Conservation (phyloP, 2,113 vertebrate genomes). For the Urocitellus parryii region DNA sequence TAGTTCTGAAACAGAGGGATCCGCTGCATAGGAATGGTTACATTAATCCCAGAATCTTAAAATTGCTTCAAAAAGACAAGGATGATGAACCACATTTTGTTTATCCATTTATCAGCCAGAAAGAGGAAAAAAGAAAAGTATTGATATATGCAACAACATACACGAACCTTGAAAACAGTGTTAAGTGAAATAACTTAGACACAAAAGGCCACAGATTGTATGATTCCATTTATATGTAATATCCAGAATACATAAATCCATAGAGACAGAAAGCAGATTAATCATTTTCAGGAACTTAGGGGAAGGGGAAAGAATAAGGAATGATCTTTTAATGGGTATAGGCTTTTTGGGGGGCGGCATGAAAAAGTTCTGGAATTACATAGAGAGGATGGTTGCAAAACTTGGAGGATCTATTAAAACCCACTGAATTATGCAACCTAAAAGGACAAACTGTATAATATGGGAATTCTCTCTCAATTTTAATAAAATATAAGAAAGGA, state of each 20-base stretch:
- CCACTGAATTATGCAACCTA: neutral
- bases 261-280: neutral
- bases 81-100: neutral
- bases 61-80: neutral
- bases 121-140: neutral
- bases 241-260: neutral
- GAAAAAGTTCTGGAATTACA: neutral
- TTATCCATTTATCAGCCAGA: neutral
- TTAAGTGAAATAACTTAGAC: neutral
- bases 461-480: neutral
- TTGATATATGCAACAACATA: neutral
- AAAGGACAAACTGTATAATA: neutral
- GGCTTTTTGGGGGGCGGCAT: neutral
- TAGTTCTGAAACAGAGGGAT: neutral
- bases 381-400: neutral
- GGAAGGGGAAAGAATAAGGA: neutral
- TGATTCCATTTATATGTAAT: neutral
- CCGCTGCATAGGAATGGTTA: neutral
- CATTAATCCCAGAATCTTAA: neutral
- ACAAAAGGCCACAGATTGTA: neutral
- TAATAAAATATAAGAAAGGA: neutral
- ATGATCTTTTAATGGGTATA: neutral
- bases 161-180: neutral
- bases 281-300: neutral
- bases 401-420: constrained; percentile 10